A percentile compares a stretch with the other conserved stretches of the same genome.
Evolutionary conservation across 2,113 vertebrate genomes (phyloP).

Genomic region (Brienomyrus brachyistius): DNA sequence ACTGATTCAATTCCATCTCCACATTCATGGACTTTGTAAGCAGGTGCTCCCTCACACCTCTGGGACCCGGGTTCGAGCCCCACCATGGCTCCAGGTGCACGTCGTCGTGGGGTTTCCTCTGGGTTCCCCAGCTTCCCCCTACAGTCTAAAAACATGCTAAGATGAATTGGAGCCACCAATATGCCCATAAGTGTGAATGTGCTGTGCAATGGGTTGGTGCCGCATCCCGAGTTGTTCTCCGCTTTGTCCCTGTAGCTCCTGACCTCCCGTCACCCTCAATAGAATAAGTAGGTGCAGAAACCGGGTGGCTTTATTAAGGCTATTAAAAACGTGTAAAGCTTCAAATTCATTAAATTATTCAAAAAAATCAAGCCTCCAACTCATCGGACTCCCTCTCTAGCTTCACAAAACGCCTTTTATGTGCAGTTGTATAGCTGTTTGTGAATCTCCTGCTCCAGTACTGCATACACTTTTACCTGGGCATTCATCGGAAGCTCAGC

Average conservation of each 20-base stretch:
- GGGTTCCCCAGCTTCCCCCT: background rate
- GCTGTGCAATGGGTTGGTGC: background rate
- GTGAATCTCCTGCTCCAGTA: background rate
- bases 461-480: background rate
- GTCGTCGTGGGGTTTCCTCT: background rate
- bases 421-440: background rate
- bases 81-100: background rate
- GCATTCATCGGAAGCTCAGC: background rate
- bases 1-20: background rate
- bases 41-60: background rate
- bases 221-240: background rate
- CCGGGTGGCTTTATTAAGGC: background rate
- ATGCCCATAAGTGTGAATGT: background rate
- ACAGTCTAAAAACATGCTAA: background rate
- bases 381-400: background rate
- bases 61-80: background rate
- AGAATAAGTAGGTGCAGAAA: background rate
- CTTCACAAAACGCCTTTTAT: background rate
- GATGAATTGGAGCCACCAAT: background rate
- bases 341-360: background rate
- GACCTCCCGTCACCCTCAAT: background rate
- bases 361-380: slow-evolving; percentile 12
- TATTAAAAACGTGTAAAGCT: background rate
- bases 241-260: background rate
- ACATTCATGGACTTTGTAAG: background rate